A percentile compares a stretch with the other conserved stretches of the same genome.
Evolutionary conservation across 1,140 invertebrate genomes (phyloP).

Genomic region (Drosophila subpulchrella): DNA sequence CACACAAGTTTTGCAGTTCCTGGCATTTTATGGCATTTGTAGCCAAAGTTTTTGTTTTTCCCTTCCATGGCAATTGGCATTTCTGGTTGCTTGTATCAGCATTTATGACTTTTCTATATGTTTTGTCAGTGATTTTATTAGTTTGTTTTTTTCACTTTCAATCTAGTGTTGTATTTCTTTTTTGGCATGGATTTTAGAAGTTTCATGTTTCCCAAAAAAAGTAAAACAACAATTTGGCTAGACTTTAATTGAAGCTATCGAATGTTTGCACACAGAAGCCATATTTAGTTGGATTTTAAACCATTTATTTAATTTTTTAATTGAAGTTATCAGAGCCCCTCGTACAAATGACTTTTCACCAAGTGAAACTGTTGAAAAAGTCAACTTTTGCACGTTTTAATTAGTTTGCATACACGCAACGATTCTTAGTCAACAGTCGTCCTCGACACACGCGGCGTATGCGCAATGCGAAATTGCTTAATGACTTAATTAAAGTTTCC

Average conservation of each 20-base stretch:
- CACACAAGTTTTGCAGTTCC: conserved; percentile 45
- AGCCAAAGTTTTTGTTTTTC: conserved; percentile 30
- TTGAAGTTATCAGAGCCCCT: conserved; percentile 1
- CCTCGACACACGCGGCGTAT: conserved; percentile 25
- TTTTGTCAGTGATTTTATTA: conserved; percentile 31
- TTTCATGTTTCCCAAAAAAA: too few species aligned
- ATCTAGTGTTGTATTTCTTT: conserved; percentile 14
- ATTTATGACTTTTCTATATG: conserved; percentile 64
- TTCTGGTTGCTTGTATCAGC: conserved; percentile 26
- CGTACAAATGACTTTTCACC: conserved; percentile 52
- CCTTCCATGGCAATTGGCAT: conserved; percentile 3
- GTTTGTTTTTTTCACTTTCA: conserved; percentile 31
- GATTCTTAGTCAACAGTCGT: conserved; percentile 22
- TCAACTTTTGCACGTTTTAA: conserved; percentile 62
- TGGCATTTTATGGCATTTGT: conserved; percentile 61
- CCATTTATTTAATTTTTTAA: not conserved
- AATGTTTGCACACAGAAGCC: not conserved
- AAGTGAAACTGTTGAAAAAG: conserved; percentile 4
- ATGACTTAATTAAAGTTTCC: conserved; percentile 76
- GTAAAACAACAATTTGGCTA: not conserved
- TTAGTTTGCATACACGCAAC: conserved; percentile 56
- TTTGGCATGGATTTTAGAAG: not conserved
- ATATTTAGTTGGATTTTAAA: not conserved
- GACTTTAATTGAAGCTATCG: not conserved
- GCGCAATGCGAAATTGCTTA: conserved; percentile 68